These are phyloP conservation scores for Lemur catta DNA, from an alignment of 2,797 vertebrate genomes.

Conservation along the genomic window DNA sequence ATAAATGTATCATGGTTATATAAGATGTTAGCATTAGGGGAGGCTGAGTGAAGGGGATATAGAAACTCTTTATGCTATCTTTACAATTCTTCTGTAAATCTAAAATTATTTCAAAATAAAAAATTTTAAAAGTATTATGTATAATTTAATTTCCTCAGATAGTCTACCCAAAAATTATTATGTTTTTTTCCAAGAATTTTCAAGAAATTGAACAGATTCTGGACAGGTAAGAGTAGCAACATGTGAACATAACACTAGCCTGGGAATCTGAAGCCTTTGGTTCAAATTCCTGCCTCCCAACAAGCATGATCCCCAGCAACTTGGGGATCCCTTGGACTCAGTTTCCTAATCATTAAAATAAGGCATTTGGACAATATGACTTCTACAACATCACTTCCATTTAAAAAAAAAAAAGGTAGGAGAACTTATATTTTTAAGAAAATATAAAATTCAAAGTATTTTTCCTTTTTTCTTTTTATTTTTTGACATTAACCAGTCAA, in stretches of 20 bases:
- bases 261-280: not conserved
- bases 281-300: not conserved
- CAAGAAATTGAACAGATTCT: not conserved
- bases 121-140: not conserved
- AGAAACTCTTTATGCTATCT: not conserved
- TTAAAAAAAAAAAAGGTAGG: not conserved
- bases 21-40: not conserved
- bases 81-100: not conserved
- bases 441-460: not conserved
- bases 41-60: not conserved
- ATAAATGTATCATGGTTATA: not conserved
- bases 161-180: not conserved
- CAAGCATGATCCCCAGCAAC: not conserved
- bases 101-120: constrained; percentile 11
- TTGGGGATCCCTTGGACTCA: not conserved
- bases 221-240: not conserved
- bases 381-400: not conserved
- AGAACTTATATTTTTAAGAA: not conserved
- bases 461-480: not conserved
- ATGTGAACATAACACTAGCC: not conserved
- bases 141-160: constrained; percentile 6
- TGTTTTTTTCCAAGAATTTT: not conserved
- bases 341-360: not conserved
- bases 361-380: not conserved
- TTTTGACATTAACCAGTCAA: not conserved